Percentiles rank a stretch among this genome's conserved stretches.
phyloP scores from a whole-genome alignment of 2,797 vertebrate genomes.

The Botia kubotai region DNA sequence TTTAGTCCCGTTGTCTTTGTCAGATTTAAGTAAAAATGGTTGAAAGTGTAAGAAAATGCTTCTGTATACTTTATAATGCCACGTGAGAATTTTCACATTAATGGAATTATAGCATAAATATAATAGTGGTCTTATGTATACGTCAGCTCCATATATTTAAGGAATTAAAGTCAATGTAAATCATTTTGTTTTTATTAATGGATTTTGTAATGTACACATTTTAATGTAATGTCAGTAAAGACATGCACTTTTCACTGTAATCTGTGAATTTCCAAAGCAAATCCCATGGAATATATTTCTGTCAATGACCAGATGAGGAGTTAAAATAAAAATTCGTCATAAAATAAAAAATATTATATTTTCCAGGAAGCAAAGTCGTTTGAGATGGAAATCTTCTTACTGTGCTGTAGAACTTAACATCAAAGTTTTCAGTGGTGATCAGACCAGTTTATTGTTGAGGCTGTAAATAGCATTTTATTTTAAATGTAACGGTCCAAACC shows the following conservation, averaged over 20 bases:
- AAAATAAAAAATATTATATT: constrained; percentile 19
- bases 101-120: too few species aligned
- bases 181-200: too few species aligned
- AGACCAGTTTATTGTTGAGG: neutral
- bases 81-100: neutral
- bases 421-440: constrained; percentile 5
- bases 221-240: too few species aligned
- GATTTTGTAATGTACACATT: too few species aligned
- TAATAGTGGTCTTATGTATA: too few species aligned
- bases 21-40: neutral
- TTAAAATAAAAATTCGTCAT: too few species aligned
- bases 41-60: too few species aligned
- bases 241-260: too few species aligned
- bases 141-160: too few species aligned
- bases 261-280: too few species aligned
- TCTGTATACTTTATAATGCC: neutral
- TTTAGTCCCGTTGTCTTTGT: neutral
- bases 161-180: too few species aligned
- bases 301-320: constrained; percentile 27
- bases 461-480: constrained; percentile 16
- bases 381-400: constrained; percentile 11
- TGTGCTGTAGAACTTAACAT: constrained; percentile 13
- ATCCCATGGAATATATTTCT: neutral
- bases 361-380: constrained; percentile 32
- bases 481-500: neutral